Conservation (phyloP, 2,888 invertebrate species). For the Machimus atricapillus region DNA sequence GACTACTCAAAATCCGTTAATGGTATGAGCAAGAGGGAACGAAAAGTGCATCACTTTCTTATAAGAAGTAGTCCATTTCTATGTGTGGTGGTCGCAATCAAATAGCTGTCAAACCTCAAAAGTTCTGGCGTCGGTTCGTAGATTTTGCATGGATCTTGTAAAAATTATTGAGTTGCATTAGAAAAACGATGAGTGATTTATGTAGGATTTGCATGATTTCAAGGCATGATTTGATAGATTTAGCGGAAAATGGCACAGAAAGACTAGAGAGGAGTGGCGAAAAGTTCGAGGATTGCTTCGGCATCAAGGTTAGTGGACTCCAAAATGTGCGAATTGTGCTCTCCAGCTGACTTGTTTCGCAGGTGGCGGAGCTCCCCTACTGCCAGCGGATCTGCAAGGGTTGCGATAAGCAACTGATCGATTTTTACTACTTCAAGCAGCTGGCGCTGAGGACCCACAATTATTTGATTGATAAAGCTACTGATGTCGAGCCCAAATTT, state of each 20-base stretch:
- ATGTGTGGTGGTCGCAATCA: no score
- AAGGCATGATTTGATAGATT: neutral
- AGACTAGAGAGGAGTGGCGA: neutral
- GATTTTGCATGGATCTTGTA: neutral
- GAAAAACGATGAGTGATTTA: neutral
- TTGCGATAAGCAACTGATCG: neutral
- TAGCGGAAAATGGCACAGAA: neutral
- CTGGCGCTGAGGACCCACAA: neutral
- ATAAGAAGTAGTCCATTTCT: no score
- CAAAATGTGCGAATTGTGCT: neutral
- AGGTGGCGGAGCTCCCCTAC: neutral
- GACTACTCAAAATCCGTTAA: no score
- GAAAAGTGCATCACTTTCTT: no score
- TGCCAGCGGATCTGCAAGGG: neutral
- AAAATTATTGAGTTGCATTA: neutral
- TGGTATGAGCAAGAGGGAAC: no score
- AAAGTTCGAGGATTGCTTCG: constrained; percentile 30
- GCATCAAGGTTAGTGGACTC: neutral
- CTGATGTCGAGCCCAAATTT: neutral
- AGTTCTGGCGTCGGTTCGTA: constrained; percentile 16
- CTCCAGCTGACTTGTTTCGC: neutral
- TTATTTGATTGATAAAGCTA: neutral
- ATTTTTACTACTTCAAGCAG: constrained; percentile 24
- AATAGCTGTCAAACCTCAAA: neutral
- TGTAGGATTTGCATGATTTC: constrained; percentile 2